Evolutionary conservation across 1,140 invertebrate genomes (phyloP).

Genomic region (Andrena cerasifolii): DNA sequence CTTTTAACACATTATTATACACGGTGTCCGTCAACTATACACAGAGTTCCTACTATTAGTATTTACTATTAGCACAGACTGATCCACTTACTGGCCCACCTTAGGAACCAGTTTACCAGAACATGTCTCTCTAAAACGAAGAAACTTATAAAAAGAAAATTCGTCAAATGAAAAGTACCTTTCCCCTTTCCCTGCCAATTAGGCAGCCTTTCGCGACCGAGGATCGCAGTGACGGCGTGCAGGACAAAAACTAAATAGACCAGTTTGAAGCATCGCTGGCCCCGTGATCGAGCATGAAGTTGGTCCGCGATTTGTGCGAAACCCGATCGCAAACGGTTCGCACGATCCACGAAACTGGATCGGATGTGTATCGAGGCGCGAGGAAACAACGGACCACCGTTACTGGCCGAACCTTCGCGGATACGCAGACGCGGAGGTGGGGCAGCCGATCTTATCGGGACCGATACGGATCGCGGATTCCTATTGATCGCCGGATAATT

Average conservation of each 20-base stretch:
- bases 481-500: constrained; percentile 55
- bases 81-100: too few species aligned
- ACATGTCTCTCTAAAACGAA: too few species aligned
- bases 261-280: constrained; percentile 8
- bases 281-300: constrained; percentile 58
- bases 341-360: constrained; percentile 70
- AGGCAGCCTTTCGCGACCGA: too few species aligned
- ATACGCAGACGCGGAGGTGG: constrained; percentile 5
- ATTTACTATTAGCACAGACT: too few species aligned
- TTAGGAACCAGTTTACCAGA: too few species aligned
- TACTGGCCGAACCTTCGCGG: constrained; percentile 35
- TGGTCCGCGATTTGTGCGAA: constrained; percentile 68
- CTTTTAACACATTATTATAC: too few species aligned
- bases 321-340: constrained; percentile 66
- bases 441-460: constrained; percentile 41
- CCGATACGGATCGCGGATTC: constrained; percentile 58
- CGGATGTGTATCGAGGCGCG: constrained; percentile 64
- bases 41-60: too few species aligned
- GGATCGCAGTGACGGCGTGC: not conserved
- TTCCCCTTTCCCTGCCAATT: too few species aligned
- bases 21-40: too few species aligned
- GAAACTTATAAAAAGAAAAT: too few species aligned
- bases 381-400: constrained; percentile 47
- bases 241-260: not conserved
- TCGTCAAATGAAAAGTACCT: too few species aligned